Percentiles rank a stretch among this genome's conserved stretches.
Conservation (phyloP, 2,113 vertebrate species). For the Cololabis saira region DNA sequence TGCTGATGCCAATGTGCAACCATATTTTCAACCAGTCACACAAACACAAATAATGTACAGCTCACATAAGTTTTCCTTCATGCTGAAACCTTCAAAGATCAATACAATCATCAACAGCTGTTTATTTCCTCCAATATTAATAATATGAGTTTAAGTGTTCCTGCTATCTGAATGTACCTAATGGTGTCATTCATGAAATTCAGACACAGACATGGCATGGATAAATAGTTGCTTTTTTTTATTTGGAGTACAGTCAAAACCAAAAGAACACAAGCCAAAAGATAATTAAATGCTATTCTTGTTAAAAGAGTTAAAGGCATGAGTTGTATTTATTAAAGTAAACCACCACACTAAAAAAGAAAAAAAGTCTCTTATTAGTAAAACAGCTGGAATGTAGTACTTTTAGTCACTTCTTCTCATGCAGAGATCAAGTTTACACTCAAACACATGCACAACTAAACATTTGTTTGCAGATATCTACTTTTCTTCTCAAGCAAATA, state of each 20-base stretch:
- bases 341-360: conserved; percentile 42
- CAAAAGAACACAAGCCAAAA: conserved; percentile 31
- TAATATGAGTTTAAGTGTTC: background rate
- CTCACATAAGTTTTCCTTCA: too few relatives aligned
- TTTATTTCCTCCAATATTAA: background rate
- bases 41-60: too few relatives aligned
- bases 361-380: conserved; percentile 29
- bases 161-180: background rate
- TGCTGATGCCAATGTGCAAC: too few relatives aligned
- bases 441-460: conserved; percentile 25
- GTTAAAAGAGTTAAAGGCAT: conserved; percentile 7
- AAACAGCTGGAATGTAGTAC: conserved; percentile 11
- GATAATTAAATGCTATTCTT: background rate
- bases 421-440: conserved; percentile 19
- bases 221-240: conserved; percentile 39
- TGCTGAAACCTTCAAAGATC: too few relatives aligned
- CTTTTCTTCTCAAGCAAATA: background rate
- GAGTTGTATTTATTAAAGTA: conserved; percentile 14
- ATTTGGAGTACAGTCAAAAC: conserved; percentile 54
- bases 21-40: too few relatives aligned
- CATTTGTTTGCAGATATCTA: conserved; percentile 1
- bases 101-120: too few relatives aligned
- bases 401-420: conserved; percentile 31
- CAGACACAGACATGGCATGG: background rate
- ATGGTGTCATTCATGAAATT: background rate